Evolutionary conservation across 2,797 vertebrate genomes (phyloP), one percentile per base, ranked within the genome.

Genomic region (Pitangus sulphuratus): DNA sequence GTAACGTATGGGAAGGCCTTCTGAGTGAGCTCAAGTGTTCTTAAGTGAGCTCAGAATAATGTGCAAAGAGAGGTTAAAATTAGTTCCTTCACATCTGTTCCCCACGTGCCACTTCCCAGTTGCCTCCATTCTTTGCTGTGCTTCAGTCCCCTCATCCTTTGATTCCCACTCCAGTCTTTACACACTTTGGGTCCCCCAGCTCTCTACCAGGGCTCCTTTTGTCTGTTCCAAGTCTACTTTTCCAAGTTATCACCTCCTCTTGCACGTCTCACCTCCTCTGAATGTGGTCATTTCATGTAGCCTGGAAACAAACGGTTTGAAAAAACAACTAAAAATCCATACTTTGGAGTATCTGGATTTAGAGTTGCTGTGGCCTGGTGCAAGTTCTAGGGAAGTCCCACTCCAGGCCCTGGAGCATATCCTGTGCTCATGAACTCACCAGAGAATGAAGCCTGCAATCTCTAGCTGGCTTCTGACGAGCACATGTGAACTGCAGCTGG

Each of bases 401-500:
- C 57, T 89, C 61, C 9, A 14, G 44, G 39, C 12, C 57, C 74
- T 93, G 90, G 85, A 95, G 54, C 47, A 16, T 57, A 70, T 94
- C 87, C 76, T 65, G 20, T 61, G 62, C 47, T 94, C 30, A 39
- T 30, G 33, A 86, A 83, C 28, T 93, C 80, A 88, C 42, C 33
- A 65, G 83, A 89, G 84, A 82, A 79, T 0, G 5, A 90, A 91
- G 81, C 20, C 40, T 76, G 56, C 51, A 87, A 94, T 75, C 18
- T 56, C 76, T 58, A 48, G 62, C 61, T 88, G 90, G 94, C 80
- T 84, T 91, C 90, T 90, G 84, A 61, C 1, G 17, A 94, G 66
- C 48, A 80, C 8, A 8, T 60, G 68, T 80, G 54, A 87, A 69
- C 48, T 56, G 62, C 94, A 96, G 93, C 85, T 96, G 94, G 61